phyloP scores from a whole-genome alignment of 2,113 vertebrate genomes.

The Cottus gobio region DNA sequence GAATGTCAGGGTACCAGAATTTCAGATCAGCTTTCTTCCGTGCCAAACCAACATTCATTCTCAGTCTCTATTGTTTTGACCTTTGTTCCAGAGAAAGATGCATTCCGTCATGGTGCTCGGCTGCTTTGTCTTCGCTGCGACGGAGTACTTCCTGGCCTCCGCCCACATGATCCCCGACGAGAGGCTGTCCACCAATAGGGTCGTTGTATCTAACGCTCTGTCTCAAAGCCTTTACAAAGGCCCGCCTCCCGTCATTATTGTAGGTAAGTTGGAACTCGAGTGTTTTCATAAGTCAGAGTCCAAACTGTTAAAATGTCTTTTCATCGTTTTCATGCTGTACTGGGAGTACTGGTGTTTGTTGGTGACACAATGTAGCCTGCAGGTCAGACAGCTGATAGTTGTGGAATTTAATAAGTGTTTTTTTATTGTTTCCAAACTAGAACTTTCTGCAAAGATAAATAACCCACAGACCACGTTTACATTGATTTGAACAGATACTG shows the following conservation, averaged over 20 bases:
- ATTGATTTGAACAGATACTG: too few relatives aligned
- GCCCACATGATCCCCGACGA: constrained; percentile 79
- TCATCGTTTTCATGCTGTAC: neutral
- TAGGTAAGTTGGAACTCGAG: constrained; percentile 62
- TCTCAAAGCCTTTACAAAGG: constrained; percentile 20
- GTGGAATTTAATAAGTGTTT: too few relatives aligned
- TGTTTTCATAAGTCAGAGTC: neutral
- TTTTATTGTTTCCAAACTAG: too few relatives aligned
- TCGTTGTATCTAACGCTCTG: constrained; percentile 26
- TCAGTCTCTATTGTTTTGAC: neutral
- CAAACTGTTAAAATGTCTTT: neutral
- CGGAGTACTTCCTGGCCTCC: constrained; percentile 54
- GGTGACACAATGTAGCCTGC: neutral
- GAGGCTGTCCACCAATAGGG: constrained; percentile 51
- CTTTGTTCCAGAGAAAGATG: constrained; percentile 69
- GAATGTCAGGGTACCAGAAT: too few relatives aligned
- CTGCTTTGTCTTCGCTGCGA: constrained; percentile 65
- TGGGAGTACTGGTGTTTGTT: neutral
- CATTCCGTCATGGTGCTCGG: constrained; percentile 62
- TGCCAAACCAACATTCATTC: too few relatives aligned
- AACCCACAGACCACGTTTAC: too few relatives aligned
- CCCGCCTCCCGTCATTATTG: constrained; percentile 72
- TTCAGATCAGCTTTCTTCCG: too few relatives aligned
- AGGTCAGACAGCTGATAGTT: too few relatives aligned
- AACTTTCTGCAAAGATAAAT: too few relatives aligned